Base-by-base conservation (phyloP, 1,140 invertebrate species). In the Heliothis virescens region DNA sequence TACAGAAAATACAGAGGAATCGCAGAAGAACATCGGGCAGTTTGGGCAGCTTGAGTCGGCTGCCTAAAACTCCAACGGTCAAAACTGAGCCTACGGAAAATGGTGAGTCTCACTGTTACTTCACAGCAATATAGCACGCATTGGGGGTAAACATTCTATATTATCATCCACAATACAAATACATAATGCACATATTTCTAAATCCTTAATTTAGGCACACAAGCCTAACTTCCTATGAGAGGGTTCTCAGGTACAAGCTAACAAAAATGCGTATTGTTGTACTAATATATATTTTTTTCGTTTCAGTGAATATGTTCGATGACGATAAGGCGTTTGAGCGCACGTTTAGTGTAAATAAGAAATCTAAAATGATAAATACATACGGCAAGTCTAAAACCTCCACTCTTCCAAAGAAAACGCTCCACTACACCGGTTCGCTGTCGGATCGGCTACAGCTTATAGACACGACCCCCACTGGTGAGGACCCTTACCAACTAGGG, bases 401-500 rank as follows among this genome's bases (percentile, higher is more conserved):
- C 1, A 82, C 80, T 13, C 74, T 86, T 71, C 62, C 84, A 15
- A 91, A 89, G 65, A 84, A 79, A 41, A 86, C 87, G 0, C 82
- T 69, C 0, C 89, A 88, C 47, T 92, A 87, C 41, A 91, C 88
- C 0, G 90, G 90, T 1, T 93, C 92, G 0, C 80, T 94, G 12
- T 92, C 92, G 1, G 90, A 93, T 59, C 83, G 92, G 47, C 81
- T 94, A 1, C 89, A 89, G 71, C 81, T 94, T 3, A 93, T 94
- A 1, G 93, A 94, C 52, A 92, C 92, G 3, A 93, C 92, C 0
- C 93, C 93, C 5, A 93, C 91, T 0, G 93, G 93, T 1, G 91
- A 93, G 80, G 93, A 94, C 48, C 93, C 93, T 0, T 94, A 94
- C 60, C 92, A 94, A 73, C 76, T 94, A 3, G 91, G 92, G 0